Conservation (phyloP, 2,113 vertebrate genomes). For the Ceyx margarethae region DNA sequence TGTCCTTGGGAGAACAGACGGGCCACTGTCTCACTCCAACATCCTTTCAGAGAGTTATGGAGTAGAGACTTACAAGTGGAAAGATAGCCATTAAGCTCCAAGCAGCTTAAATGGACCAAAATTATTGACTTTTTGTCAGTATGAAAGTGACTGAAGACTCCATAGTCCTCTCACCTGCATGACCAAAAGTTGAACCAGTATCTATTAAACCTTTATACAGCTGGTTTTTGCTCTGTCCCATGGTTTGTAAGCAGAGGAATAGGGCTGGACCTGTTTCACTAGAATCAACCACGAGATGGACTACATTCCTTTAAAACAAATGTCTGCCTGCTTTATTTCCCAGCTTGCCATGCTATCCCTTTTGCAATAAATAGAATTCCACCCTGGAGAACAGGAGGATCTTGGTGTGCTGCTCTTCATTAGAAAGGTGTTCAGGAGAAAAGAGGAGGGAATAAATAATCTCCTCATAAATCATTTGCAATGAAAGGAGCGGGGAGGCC, state of each 20-base stretch:
- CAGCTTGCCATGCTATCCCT: neutral
- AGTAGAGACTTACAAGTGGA: neutral
- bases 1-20: neutral
- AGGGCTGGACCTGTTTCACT: neutral
- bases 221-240: neutral
- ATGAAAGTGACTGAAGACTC: neutral
- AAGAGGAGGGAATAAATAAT: neutral
- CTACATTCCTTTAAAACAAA: neutral
- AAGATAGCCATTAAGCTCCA: neutral
- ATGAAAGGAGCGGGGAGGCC: neutral
- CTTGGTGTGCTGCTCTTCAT: neutral
- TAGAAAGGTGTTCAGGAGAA: neutral
- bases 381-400: neutral
- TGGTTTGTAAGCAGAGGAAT: neutral
- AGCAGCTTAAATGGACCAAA: neutral
- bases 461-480: conserved; percentile 15
- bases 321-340: neutral
- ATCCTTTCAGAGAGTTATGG: neutral
- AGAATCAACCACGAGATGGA: neutral
- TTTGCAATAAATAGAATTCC: neutral
- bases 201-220: neutral
- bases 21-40: neutral
- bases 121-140: neutral
- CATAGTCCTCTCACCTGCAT: neutral
- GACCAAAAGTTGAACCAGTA: neutral